Evolutionary conservation across 2,797 vertebrate genomes (phyloP).

Genomic region (Microctenopoma steveboyesi): DNA sequence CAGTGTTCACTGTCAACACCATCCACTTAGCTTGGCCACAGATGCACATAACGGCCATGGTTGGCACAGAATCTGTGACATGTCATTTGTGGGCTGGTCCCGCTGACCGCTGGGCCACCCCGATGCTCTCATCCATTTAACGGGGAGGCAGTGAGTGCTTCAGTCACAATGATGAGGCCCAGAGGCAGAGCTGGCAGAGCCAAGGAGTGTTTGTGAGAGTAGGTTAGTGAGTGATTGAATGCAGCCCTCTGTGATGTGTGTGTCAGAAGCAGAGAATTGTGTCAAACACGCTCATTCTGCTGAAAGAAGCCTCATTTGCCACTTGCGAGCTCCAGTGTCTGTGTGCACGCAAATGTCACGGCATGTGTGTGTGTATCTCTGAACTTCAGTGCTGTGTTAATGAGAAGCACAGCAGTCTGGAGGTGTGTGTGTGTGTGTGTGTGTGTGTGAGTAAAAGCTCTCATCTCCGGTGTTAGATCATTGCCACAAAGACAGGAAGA

Average conservation of each 20-base stretch:
- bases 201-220: constrained; percentile 46
- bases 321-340: constrained; percentile 9
- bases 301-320: constrained; percentile 50
- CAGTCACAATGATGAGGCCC: constrained; percentile 52
- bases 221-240: constrained; percentile 63
- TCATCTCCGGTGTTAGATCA: constrained; percentile 68
- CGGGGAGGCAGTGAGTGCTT: constrained; percentile 52
- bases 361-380: constrained; percentile 24
- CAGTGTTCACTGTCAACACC: constrained; percentile 70
- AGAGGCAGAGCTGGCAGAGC: constrained; percentile 47
- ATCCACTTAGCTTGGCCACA: constrained; percentile 67
- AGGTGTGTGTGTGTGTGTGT: constrained; percentile 40
- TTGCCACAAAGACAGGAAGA: constrained; percentile 54
- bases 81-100: constrained; percentile 50
- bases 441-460: constrained; percentile 40
- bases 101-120: constrained; percentile 68
- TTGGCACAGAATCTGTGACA: constrained; percentile 62
- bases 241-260: constrained; percentile 59
- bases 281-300: constrained; percentile 49
- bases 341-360: not conserved
- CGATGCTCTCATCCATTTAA: constrained; percentile 55
- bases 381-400: constrained; percentile 66
- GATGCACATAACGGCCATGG: constrained; percentile 46
- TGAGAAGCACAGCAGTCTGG: constrained; percentile 65
- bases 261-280: constrained; percentile 48